A percentile compares a stretch with the other conserved stretches of the same genome.
These are phyloP conservation scores for Pheosia gnoma DNA, from an alignment of 2,888 invertebrate species.

Conservation along the genomic window DNA sequence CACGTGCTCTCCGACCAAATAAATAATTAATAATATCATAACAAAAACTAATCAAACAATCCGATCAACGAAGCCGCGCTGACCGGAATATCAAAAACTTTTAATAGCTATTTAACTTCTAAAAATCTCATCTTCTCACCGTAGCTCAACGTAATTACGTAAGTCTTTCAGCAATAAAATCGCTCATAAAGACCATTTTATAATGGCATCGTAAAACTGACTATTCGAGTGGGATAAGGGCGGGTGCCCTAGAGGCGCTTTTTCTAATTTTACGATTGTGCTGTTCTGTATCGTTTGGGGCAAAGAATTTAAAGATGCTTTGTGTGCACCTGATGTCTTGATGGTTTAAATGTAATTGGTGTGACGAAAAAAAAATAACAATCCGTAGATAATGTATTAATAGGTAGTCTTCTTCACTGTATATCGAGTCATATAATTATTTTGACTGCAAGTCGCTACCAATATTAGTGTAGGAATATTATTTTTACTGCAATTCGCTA, in stretches of 20 bases:
- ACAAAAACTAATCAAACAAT: constrained; percentile 48
- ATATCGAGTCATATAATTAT: no score
- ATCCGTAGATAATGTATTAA: not conserved
- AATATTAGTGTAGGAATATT: no score
- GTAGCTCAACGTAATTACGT: constrained; percentile 79
- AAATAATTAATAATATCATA: constrained; percentile 1
- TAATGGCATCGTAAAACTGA: constrained; percentile 80
- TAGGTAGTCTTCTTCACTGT: no score
- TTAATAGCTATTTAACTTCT: constrained; percentile 69
- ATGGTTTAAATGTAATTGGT: not conserved
- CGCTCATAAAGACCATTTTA: constrained; percentile 81
- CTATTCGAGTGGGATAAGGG: constrained; percentile 59
- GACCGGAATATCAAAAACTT: constrained; percentile 75
- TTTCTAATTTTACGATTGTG: constrained; percentile 73
- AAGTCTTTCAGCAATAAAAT: constrained; percentile 82
- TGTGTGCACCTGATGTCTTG: constrained; percentile 2
- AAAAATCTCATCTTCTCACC: constrained; percentile 71
- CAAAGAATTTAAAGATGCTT: constrained; percentile 19
- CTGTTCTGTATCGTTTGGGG: constrained; percentile 65
- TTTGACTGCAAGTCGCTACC: no score
- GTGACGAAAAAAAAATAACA: not conserved
- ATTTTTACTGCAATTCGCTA: no score
- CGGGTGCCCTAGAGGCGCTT: constrained; percentile 52
- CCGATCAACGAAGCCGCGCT: constrained; percentile 45
- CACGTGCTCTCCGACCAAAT: no score